A percentile compares a stretch with the other conserved stretches of the same genome.
Evolutionary conservation across 2,113 vertebrate species (phyloP).

Genomic region (Micronisus gabar): DNA sequence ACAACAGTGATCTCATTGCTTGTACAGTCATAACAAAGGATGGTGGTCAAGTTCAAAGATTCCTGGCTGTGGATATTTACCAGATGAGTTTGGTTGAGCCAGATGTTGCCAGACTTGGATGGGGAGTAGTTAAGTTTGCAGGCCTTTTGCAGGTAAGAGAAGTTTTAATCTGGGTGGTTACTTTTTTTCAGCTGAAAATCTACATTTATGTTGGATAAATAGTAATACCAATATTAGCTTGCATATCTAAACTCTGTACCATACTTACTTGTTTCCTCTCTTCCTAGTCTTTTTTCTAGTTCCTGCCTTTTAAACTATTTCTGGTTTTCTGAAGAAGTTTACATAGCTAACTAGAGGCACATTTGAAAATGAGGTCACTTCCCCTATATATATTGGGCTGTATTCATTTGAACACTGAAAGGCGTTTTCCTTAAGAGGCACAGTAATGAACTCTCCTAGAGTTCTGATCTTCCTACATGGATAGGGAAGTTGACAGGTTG

Average conservation of each 20-base stretch:
- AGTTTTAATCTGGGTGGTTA: not conserved
- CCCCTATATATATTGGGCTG: fast-evolving
- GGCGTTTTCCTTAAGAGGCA: not conserved
- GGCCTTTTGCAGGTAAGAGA: constrained; percentile 88
- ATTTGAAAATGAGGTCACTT: not conserved
- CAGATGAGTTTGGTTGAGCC: constrained; percentile 98
- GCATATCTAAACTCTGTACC: not conserved
- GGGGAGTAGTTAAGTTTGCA: constrained; percentile 97
- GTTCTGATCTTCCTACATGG: not conserved
- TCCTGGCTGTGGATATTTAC: constrained; percentile 95
- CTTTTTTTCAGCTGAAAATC: not conserved
- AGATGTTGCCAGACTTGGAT: constrained; percentile 91
- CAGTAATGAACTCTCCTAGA: not conserved
- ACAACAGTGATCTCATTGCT: constrained; percentile 97
- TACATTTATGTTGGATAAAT: not conserved
- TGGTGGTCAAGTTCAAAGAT: constrained; percentile 89
- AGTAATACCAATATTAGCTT: not conserved
- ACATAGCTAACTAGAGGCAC: not conserved
- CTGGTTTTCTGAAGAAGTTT: not conserved
- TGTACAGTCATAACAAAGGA: constrained; percentile 96
- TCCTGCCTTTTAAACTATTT: not conserved
- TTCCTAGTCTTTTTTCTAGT: not conserved
- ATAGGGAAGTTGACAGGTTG: not conserved
- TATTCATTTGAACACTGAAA: not conserved
- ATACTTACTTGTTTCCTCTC: not conserved